Conservation (phyloP, 1,140 invertebrate species). For the Aphelenchoides fujianensis region DNA sequence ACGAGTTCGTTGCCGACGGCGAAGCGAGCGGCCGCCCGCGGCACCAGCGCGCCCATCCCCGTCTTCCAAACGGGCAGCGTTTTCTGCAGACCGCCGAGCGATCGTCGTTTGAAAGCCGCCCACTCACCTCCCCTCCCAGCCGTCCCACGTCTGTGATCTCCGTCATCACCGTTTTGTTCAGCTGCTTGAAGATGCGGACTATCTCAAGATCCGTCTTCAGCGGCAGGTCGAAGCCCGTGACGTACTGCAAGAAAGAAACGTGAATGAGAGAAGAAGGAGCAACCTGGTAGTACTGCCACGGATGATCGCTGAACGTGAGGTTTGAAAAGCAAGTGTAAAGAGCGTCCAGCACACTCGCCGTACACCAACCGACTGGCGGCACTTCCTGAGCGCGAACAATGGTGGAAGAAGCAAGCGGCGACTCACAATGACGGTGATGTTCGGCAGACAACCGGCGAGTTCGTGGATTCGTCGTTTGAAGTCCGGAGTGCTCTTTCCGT, state of each 20-base stretch:
- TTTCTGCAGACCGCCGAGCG: slow-evolving; percentile 12
- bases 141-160: slow-evolving; percentile 37
- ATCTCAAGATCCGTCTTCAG: slow-evolving; percentile 58
- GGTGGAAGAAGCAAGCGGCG: background rate
- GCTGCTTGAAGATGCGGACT: slow-evolving; percentile 53
- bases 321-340: slow-evolving; percentile 50
- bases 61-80: slow-evolving; percentile 51
- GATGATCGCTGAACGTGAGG: slow-evolving; percentile 35
- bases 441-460: slow-evolving; percentile 47
- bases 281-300: slow-evolving; percentile 54
- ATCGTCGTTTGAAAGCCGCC: no score
- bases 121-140: no score
- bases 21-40: slow-evolving; percentile 37
- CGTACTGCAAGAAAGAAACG: slow-evolving; percentile 6
- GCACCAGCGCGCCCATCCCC: slow-evolving; percentile 46
- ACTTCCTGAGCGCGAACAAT: background rate
- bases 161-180: slow-evolving; percentile 47
- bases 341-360: slow-evolving; percentile 40
- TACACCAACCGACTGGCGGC: slow-evolving; percentile 29
- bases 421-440: slow-evolving; percentile 53
- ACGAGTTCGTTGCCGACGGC: slow-evolving; percentile 41
- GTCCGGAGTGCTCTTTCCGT: slow-evolving; percentile 31
- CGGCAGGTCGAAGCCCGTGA: slow-evolving; percentile 35
- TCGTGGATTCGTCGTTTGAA: slow-evolving; percentile 43
- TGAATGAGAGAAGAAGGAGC: background rate